Evolutionary conservation across 2,113 vertebrate genomes (phyloP), one percentile per base, ranked within the genome.

Genomic region (Cololabis saira): DNA sequence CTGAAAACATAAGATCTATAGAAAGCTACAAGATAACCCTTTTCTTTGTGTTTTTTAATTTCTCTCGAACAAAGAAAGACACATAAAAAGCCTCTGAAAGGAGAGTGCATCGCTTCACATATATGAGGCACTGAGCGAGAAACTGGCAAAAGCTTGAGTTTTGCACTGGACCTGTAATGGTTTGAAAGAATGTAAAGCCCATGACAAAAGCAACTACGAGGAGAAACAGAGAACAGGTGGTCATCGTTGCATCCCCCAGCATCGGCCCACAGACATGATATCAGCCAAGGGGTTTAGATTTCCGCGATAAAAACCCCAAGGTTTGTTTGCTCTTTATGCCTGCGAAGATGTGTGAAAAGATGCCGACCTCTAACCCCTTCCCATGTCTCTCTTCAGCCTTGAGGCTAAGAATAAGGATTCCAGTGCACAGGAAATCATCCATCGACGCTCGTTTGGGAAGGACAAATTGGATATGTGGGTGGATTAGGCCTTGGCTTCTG

Each of bases 271-370:
- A 74, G 84, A 90, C 81, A 79, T 85, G 80, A 89, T 91, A 87
- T 93, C 87, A 84, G 64, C 56, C 66, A 67, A 61, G 66, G n/a
- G 90, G 85, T 87, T 86, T 89, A 84, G 90, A 92, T 93, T 94
- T 91, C 90, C 90, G 77, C 14, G 89, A 92, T 91, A 90, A 78
- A 82, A 86, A 78, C 81, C 70, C 87, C 33, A 55, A 78, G 83
- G 87, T 85, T 91, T 90, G 84, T 91, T 92, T 91, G 82, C 80
- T 74, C 78, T 89, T 86, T 76, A 85, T 87, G 82, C 88, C 80
- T 81, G 74, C 78, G 80, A 80, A 87, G 87, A 92, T 79, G 87
- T 88, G 84, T 89, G 89, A 90, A 91, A 89, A 89, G 89, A 92
- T 90, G 83, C 73, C 27, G 71, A 85, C 82, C 76, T 87, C 74